Evolutionary conservation across 2,888 invertebrate species (phyloP), one percentile per base, ranked within the genome.

Genomic region (Hirtodrosophila duncani): DNA sequence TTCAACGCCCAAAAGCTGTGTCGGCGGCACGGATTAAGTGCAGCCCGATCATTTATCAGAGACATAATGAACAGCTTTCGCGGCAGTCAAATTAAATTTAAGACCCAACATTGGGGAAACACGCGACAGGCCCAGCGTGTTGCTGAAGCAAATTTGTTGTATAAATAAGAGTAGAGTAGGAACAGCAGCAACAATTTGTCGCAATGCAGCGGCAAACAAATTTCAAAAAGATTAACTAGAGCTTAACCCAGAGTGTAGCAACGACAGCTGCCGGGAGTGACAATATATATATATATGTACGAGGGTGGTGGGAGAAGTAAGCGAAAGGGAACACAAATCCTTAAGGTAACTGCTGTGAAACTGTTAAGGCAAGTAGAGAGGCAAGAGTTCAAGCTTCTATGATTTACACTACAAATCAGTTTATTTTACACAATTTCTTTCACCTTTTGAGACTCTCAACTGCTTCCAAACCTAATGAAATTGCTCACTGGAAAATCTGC

Each of bases 201-300:
- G 18, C 46, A 43, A 13, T 30, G 29, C 36, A 30, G 36, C 36
- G 36, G 30, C 37, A 41, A 14, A 29, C 64, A 53, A 75, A 70
- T 75, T 75, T 71, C 67, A 65, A 52, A 65, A 33, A 56, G 75
- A 70, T 71, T 75, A 63, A 61, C 42, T 55, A 36, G 34, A 46
- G 49, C 62, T 67, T 50, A 36, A 34, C 50, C 39, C 24, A 16
- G 24, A 42, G 36, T 61, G 62, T 55, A 43, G 46, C 26, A 39
- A 66, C 55, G 37, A 33, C 74, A 55, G 64, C 65, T 56, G 63
- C n/a, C n/a, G n/a, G n/a, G n/a, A n/a, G n/a, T n/a, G n/a, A n/a
- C n/a, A n/a, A n/a, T n/a, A n/a, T n/a, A n/a, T n/a, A n/a, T n/a
- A n/a, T n/a, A n/a, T n/a, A n/a, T n/a, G n/a, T n/a, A n/a, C n/a